Evolutionary conservation across 2,113 vertebrate genomes (phyloP), one percentile per base, ranked within the genome.

Genomic region (Axis porcinus): DNA sequence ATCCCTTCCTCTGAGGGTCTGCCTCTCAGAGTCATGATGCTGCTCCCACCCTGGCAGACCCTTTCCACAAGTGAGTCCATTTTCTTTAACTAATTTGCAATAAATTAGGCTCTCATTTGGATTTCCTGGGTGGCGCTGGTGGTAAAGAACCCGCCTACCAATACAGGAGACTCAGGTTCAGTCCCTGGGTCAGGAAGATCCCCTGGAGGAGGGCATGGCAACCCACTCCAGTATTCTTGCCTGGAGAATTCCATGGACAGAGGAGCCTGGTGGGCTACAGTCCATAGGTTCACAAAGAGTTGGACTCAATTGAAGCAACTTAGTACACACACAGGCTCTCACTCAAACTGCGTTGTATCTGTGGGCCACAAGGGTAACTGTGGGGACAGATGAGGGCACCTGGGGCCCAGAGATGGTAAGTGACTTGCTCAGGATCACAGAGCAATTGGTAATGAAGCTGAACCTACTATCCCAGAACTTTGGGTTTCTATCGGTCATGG

Each of bases 61-160:
- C 40, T 62, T 64, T 45, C 50, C 23, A 6, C 55, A 0, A 0
- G 0, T 3, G 21, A 64, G 9, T 27, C 50, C 62, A 0, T 64
- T 58, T 30, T 82, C 40, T 88, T 40, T 23, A 5, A 57, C 47
- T 64, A 3, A 88, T 33, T 23, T n/a, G 70, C 86, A 70, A 64
- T 54, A 76, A 88, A 43, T 17, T 1, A 50, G 52, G 36, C 83
- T 92, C n/a, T 45, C 2, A 5, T 43, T 43, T 43, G 36, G 70
- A 43, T 43, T 43, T 76, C 70, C 21, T 43, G 36, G 70, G 11
- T 74, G 70, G 70, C 1, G 23, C 21, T 76, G 13, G 23, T 40
- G 70, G 36, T 76, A 76, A 76, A 43, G 70, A 43, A 14, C 23
- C 70, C 2, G 0, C 21, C 11, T 43, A 23, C 70, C 11, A 14